Conservation (phyloP, 2,888 invertebrate genomes). For the Liposcelis brunnea region DNA sequence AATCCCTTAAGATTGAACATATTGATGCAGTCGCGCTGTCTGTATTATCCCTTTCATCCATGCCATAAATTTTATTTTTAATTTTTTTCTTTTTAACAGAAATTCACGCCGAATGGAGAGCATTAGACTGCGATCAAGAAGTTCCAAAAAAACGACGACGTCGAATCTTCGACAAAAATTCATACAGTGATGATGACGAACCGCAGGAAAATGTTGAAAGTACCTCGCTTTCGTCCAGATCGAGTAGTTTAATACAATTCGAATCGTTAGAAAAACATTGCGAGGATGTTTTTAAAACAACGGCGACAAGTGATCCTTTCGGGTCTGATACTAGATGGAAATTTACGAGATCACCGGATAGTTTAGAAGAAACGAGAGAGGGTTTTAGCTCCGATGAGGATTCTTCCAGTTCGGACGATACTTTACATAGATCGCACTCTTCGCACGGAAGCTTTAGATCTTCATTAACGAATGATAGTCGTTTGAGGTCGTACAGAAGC, state of each 20-base stretch:
- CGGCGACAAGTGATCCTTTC: conserved; percentile 17
- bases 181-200: conserved; percentile 22
- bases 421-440: conserved; percentile 15
- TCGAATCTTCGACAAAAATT: conserved; percentile 23
- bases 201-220: conserved; percentile 13
- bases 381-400: conserved; percentile 21
- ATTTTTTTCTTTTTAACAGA: conserved; percentile 7
- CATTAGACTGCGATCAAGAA: conserved; percentile 55
- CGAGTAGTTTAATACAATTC: conserved; percentile 68
- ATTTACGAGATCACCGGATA: conserved; percentile 22
- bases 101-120: conserved; percentile 32
- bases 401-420: conserved; percentile 22
- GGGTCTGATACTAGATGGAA: conserved; percentile 18
- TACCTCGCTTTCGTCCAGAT: conserved; percentile 28
- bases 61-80: neutral
- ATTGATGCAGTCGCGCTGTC: conserved; percentile 6
- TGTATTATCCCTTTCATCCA: conserved; percentile 1
- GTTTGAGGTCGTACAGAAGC: conserved; percentile 30
- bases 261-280: conserved; percentile 62
- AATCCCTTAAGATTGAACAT: neutral
- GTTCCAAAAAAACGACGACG: conserved; percentile 57
- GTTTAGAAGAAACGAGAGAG: conserved; percentile 35
- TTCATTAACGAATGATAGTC: conserved; percentile 9
- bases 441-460: conserved; percentile 8
- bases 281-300: conserved; percentile 28